Conservation (phyloP, 2,888 invertebrate genomes). For the Sabellastarte sp. region DNA sequence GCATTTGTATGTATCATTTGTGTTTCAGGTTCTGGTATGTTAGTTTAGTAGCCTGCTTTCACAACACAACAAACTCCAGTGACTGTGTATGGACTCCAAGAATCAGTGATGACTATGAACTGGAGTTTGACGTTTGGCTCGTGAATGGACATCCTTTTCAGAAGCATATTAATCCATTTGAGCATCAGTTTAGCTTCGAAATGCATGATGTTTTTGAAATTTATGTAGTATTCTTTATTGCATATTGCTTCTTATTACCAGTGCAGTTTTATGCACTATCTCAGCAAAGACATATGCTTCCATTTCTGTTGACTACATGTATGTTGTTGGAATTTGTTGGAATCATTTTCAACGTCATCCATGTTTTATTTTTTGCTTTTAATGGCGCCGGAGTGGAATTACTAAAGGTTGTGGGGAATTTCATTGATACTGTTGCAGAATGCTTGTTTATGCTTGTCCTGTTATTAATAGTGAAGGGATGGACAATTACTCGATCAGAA, state of each 20-base stretch:
- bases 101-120: constrained; percentile 31
- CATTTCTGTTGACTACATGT: constrained; percentile 84
- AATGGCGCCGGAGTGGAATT: constrained; percentile 85
- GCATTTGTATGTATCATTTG: too few relatives aligned
- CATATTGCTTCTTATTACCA: constrained; percentile 81
- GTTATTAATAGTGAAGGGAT: constrained; percentile 89
- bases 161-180: constrained; percentile 74
- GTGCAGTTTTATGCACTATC: constrained; percentile 88
- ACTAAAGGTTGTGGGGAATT: constrained; percentile 83
- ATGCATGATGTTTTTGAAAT: constrained; percentile 82
- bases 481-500: constrained; percentile 90
- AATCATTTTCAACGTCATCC: constrained; percentile 81
- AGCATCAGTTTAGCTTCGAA: constrained; percentile 96
- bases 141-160: constrained; percentile 94
- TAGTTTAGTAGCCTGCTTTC: constrained; percentile 88
- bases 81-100: constrained; percentile 43
- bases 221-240: constrained; percentile 81
- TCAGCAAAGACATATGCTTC: constrained; percentile 84
- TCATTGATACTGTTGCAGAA: constrained; percentile 80
- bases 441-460: constrained; percentile 91
- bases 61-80: constrained; percentile 61
- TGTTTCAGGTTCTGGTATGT: constrained; percentile 86
- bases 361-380: constrained; percentile 84
- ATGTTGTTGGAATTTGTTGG: constrained; percentile 82
- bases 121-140: constrained; percentile 87